Evolutionary conservation across 2,797 vertebrate species (phyloP), one percentile per base, ranked within the genome.

Genomic region (Orestias chungarensis): DNA sequence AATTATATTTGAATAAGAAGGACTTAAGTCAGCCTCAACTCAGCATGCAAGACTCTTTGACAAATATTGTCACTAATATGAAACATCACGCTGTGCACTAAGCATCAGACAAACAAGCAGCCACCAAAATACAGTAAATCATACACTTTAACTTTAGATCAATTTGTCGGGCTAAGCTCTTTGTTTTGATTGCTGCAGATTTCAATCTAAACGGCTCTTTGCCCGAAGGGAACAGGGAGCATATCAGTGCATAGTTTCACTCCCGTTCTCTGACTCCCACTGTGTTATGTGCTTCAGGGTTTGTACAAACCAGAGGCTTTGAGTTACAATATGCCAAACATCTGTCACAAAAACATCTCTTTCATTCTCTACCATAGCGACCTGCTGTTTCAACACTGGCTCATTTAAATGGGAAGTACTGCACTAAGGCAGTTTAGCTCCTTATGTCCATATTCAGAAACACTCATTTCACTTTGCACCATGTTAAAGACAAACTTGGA

Each of bases 261-360:
- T 78, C 64, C 76, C 76, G 69, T 80, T 87, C 78, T 84, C 69
- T 68, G 77, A 86, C 90, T 91, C 80, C 66, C 77, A 74, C 81
- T 85, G 81, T 79, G 90, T 78, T 83, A 81, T 79, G 81, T 40
- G 62, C 90, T 87, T 49, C 82, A 78, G 84, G 84, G 85, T 40
- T 76, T 80, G 66, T 83, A 91, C 87, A 89, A 86, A 90, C 18
- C 59, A 83, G 87, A 86, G 77, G 86, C 92, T 90, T 92, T 89
- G 70, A 85, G 73, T 88, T 93, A 88, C 87, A 75, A 82, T 71
- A 83, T 86, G 80, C 76, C 77, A 91, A 62, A 65, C 80, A 86
- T 88, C 86, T 94, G 91, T 89, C 92, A 91, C 90, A 88, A 76
- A 93, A 91, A 82, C 84, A 89, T 91, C 79, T 78, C 72, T 8